Evolutionary conservation across 2,888 invertebrate species (phyloP).

Genomic region (Drosophila nr. perissopoda): DNA sequence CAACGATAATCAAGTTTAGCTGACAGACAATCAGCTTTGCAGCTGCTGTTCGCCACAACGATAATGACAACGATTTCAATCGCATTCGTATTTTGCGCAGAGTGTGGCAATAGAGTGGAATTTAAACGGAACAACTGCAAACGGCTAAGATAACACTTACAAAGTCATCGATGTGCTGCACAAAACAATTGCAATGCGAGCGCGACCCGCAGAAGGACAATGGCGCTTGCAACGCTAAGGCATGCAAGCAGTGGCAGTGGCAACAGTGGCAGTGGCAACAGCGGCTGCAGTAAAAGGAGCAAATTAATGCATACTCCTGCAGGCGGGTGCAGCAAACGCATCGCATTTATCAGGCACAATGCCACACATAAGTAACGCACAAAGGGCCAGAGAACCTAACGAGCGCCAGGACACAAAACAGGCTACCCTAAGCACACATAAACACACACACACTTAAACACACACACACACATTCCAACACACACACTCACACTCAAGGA

Average conservation of each 20-base stretch:
- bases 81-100: conserved; percentile 47
- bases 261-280: neutral
- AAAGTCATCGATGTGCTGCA: conserved; percentile 65
- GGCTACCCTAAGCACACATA: conserved; percentile 11
- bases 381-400: conserved; percentile 39
- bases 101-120: conserved; percentile 46
- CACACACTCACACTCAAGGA: conserved; percentile 5
- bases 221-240: conserved; percentile 3
- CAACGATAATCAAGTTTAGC: conserved; percentile 38
- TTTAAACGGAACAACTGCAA: conserved; percentile 53
- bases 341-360: conserved; percentile 63
- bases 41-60: neutral
- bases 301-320: conserved; percentile 69
- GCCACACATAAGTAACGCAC: conserved; percentile 68
- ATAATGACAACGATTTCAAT: conserved; percentile 61
- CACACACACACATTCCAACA: conserved; percentile 9
- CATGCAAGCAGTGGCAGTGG: neutral
- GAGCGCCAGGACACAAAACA: conserved; percentile 7
- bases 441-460: conserved; percentile 1
- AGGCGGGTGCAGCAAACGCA: conserved; percentile 42
- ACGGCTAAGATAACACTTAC: conserved; percentile 59
- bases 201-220: conserved; percentile 32
- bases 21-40: conserved; percentile 5
- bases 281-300: conserved; percentile 9
- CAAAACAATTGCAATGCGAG: conserved; percentile 68